These are phyloP conservation scores for Leiothrix lutea DNA, from an alignment of 2,113 vertebrate genomes.

Conservation along the genomic window DNA sequence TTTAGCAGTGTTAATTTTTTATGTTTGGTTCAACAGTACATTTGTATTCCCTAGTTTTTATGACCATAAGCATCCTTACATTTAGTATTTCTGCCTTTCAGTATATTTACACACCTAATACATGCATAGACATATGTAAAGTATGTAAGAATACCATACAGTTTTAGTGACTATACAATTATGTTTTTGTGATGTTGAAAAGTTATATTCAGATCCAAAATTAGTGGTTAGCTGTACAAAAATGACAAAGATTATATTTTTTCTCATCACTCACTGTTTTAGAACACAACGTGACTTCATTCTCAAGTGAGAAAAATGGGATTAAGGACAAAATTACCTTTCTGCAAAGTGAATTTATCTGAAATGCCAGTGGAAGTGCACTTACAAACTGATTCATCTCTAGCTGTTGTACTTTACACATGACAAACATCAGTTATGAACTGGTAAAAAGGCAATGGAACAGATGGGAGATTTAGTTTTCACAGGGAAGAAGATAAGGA, in stretches of 20 bases:
- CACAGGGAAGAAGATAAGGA: not conserved
- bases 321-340: not conserved
- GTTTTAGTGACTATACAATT: not conserved
- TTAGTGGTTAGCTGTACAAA: not conserved
- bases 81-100: not conserved
- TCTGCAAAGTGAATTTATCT: not conserved
- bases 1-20: not conserved
- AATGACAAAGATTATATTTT: not conserved
- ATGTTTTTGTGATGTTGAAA: not conserved
- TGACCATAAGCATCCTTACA: not conserved
- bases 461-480: not conserved
- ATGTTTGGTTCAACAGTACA: not conserved
- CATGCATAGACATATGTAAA: not conserved
- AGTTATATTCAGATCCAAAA: not conserved
- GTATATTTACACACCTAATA: not conserved
- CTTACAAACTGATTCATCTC: not conserved
- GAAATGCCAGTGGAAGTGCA: not conserved
- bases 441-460: not conserved
- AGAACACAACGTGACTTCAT: not conserved
- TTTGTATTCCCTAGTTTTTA: not conserved
- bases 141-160: not conserved
- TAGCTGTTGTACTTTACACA: not conserved
- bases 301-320: not conserved
- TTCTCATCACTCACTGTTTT: not conserved
- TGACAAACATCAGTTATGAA: not conserved